Evolutionary conservation across 2,113 vertebrate genomes (phyloP), one percentile per base, ranked within the genome.

Genomic region (Hippocampus barbouri): DNA sequence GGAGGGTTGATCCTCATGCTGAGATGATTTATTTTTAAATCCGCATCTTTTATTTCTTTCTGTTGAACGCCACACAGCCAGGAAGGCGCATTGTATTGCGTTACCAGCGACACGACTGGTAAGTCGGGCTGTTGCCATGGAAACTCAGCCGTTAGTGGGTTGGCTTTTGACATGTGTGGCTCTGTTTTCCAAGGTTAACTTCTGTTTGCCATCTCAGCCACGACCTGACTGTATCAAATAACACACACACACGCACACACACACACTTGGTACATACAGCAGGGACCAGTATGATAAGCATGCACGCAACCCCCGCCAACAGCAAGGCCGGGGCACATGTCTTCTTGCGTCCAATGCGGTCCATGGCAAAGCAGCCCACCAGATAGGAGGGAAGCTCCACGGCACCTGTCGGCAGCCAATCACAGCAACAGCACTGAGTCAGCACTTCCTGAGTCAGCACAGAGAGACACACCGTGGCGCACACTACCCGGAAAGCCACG

Each of bases 311-410:
- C 25, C 93, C 93, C n/a, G 91, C 91, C 73, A 92, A 88, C 54
- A 96, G 81, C 85, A 98, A 93, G 68, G 92, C 92, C 1, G 93
- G 92, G 69, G 89, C 91, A 80, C 96, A 90, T 2, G 94, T 92
- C 77, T 89, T 95, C 88, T 93, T 96, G 85, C 96, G 93, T 73
- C 96, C 96, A 49, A 98, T 77, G 70, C 81, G 90, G 81, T 96
- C 93, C 94, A 97, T 95, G 61, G 87, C 91, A 82, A 92, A 69
- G 86, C 95, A 96, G 76, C 92, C 92, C 77, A 97, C 79, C 79
- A 94, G 30, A 80, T 96, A 97, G 21, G 95, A 94, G 61, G 95
- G 95, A 66, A 98, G 78, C 83, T 98, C 96, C 90, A 97, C 92
- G 27, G 92, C 92, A 88, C 95, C 96, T 99, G 90, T 68, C 83